Evolutionary conservation across 2,113 vertebrate species (phyloP).

Genomic region (Andinoacara biseriatus): DNA sequence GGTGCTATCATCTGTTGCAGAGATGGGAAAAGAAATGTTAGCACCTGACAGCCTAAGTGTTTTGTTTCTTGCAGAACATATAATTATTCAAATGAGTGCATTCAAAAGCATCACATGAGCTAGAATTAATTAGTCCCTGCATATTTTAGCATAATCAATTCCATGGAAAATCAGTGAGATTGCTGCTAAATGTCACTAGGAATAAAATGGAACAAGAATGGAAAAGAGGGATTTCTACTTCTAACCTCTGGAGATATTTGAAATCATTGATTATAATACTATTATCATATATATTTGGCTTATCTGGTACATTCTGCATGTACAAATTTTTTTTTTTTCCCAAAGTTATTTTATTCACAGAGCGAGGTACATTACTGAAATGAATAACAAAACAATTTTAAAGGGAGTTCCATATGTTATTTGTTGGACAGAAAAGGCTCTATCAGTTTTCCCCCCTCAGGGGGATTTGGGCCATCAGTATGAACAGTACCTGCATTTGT

Average conservation of each 20-base stretch:
- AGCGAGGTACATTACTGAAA: not conserved
- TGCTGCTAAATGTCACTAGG: constrained; percentile 79
- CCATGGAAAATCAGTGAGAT: constrained; percentile 59
- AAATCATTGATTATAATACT: not conserved
- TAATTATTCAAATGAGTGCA: constrained; percentile 79
- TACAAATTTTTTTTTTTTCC: not conserved
- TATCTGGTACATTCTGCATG: not conserved
- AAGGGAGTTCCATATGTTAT: not conserved
- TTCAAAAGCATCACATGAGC: constrained; percentile 78
- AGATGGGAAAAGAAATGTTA: constrained; percentile 58
- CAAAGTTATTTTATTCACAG: not conserved
- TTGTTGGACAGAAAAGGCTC: not conserved
- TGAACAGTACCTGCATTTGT: not conserved
- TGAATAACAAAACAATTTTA: not conserved
- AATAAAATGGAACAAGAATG: constrained; percentile 67
- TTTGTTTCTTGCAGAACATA: constrained; percentile 73
- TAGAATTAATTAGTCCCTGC: constrained; percentile 77
- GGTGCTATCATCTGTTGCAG: constrained; percentile 52
- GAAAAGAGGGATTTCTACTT: constrained; percentile 45
- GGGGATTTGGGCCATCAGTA: not conserved
- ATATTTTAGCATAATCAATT: constrained; percentile 77
- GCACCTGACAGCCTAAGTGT: constrained; percentile 69
- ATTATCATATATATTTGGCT: not conserved
- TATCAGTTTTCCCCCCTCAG: not conserved
- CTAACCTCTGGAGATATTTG: not conserved